Conservation (phyloP, 2,888 invertebrate species). For the Cetonia aurata region DNA sequence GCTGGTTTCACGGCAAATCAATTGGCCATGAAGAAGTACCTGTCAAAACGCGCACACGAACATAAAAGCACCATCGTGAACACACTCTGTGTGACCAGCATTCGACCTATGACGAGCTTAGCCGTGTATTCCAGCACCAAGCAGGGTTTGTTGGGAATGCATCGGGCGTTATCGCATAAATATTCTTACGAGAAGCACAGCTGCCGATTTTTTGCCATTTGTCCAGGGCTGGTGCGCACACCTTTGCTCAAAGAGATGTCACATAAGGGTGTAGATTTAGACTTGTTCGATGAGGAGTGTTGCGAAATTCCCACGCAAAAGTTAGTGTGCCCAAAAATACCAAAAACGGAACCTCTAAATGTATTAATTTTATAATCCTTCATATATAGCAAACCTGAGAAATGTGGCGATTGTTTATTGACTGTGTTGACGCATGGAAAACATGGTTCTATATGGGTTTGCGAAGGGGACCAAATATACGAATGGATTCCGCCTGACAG, state of each 20-base stretch:
- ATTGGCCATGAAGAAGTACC: conserved; percentile 36
- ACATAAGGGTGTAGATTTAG: conserved; percentile 36
- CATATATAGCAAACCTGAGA: not conserved
- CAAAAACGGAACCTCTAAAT: not conserved
- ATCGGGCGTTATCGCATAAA: conserved; percentile 27
- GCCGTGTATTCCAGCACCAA: conserved; percentile 40
- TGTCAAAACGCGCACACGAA: conserved; percentile 30
- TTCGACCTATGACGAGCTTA: conserved; percentile 33
- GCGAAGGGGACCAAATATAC: conserved; percentile 26
- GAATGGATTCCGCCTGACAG: conserved; percentile 34
- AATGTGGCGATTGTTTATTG: conserved; percentile 33
- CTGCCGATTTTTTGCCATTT: conserved; percentile 35
- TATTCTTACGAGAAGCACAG: conserved; percentile 5
- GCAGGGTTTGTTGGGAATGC: conserved; percentile 33
- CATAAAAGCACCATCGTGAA: conserved; percentile 33
- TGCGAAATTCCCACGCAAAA: conserved; percentile 20
- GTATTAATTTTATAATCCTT: not conserved
- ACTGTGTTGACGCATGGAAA: conserved; percentile 27
- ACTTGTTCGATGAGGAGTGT: conserved; percentile 41
- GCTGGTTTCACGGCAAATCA: conserved; percentile 6
- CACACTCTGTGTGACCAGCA: conserved; percentile 35
- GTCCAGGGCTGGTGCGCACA: conserved; percentile 28
- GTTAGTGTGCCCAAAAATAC: not conserved
- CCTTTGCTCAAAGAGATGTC: conserved; percentile 8
- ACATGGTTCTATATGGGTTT: conserved; percentile 44